These are phyloP conservation scores for Manis javanica DNA, from an alignment of 2,797 vertebrate genomes.

Conservation along the genomic window DNA sequence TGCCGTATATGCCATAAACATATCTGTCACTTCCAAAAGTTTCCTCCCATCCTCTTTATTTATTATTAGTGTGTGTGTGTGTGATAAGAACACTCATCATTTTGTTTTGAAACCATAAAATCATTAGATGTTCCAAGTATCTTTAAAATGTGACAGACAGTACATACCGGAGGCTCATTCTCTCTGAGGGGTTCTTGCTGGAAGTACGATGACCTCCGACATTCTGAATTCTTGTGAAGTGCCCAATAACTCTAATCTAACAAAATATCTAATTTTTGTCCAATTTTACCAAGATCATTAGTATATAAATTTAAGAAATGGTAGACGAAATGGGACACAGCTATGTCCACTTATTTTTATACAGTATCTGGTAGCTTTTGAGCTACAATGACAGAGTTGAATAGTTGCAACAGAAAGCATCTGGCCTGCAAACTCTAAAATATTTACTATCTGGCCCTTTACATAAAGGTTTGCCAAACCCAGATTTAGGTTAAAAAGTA, in stretches of 20 bases:
- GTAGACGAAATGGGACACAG: background rate
- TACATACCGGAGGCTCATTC: background rate
- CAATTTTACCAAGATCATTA: background rate
- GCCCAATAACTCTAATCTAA: background rate
- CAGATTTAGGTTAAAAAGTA: slow-evolving; percentile 36
- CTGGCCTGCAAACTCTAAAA: background rate
- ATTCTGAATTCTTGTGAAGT: background rate
- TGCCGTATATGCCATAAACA: background rate
- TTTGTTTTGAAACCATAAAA: slow-evolving; percentile 34
- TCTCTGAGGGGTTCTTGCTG: background rate
- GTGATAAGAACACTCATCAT: background rate
- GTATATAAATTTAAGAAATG: slow-evolving; percentile 3
- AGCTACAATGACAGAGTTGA: background rate
- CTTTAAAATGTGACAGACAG: background rate
- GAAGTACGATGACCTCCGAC: background rate
- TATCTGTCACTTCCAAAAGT: background rate
- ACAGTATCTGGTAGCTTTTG: background rate
- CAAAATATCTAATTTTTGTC: background rate
- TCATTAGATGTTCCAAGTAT: background rate
- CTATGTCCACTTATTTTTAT: background rate
- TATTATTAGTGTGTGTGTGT: background rate
- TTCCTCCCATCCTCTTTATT: background rate
- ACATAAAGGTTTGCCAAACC: background rate
- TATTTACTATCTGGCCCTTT: background rate
- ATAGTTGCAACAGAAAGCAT: background rate